Evolutionary conservation across 1,140 invertebrate species (phyloP).

Genomic region (Ridgeia piscesae): DNA sequence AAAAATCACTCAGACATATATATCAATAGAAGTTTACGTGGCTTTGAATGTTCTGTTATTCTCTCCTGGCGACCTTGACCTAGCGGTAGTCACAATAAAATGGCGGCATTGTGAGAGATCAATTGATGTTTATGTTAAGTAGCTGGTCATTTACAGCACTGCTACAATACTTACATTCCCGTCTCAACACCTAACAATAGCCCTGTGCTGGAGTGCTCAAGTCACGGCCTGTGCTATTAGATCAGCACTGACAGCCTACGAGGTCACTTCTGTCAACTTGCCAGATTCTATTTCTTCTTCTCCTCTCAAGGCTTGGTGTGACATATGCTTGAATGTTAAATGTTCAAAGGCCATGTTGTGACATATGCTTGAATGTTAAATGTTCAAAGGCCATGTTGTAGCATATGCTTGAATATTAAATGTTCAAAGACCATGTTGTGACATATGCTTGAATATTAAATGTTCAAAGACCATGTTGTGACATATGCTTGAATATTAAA

Average conservation of each 20-base stretch:
- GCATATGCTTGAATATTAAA: too few relatives aligned
- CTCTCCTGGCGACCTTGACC: background rate
- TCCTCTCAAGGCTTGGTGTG: too few relatives aligned
- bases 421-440: too few relatives aligned
- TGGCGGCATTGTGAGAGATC: background rate
- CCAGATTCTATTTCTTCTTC: background rate
- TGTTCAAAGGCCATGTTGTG: background rate
- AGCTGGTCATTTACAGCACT: background rate
- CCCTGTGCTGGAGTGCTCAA: background rate
- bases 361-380: too few relatives aligned
- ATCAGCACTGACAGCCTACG: background rate
- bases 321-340: too few relatives aligned
- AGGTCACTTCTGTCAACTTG: background rate
- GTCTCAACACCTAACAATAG: background rate
- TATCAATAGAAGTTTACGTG: background rate
- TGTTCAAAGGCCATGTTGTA: too few relatives aligned
- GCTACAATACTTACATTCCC: background rate
- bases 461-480: too few relatives aligned
- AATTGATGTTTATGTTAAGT: too few relatives aligned
- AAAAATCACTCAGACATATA: background rate
- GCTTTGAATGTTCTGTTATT: background rate
- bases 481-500: too few relatives aligned
- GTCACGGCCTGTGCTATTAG: background rate
- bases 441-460: too few relatives aligned
- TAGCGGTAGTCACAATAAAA: background rate